Conservation (phyloP, 1,140 invertebrate genomes). For the Leptinotarsa defecta region DNA sequence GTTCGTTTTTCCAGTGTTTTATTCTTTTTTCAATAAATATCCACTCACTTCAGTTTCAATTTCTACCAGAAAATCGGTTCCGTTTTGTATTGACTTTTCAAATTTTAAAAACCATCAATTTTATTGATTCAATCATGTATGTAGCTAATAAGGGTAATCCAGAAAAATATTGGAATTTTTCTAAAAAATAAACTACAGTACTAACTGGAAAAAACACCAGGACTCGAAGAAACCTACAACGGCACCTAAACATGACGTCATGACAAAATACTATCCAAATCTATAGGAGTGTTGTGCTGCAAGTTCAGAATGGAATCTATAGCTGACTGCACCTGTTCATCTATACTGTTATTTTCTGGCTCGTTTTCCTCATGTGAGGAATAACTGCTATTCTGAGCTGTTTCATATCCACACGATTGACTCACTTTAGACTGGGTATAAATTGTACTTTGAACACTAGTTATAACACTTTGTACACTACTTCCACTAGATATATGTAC, state of each 20-base stretch:
- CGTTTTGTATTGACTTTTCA: no score
- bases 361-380: slow-evolving; percentile 48
- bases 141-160: no score
- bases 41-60: no score
- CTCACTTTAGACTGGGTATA: slow-evolving; percentile 22
- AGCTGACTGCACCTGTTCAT: slow-evolving; percentile 76
- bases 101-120: no score
- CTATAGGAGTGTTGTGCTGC: slow-evolving; percentile 57
- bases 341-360: slow-evolving; percentile 66
- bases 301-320: slow-evolving; percentile 78
- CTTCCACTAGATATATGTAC: slow-evolving; percentile 40
- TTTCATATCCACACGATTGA: slow-evolving; percentile 36
- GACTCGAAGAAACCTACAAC: slow-evolving; percentile 11
- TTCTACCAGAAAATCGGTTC: no score
- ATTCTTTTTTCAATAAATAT: no score
- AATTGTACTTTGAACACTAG: slow-evolving; percentile 34
- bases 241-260: slow-evolving; percentile 50
- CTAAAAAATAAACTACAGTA: no score
- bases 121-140: no score
- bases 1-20: background rate
- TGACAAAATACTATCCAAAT: slow-evolving; percentile 55
- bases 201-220: background rate
- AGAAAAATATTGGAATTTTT: no score
- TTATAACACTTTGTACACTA: slow-evolving; percentile 43
- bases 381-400: slow-evolving; percentile 34